A percentile compares a stretch with the other conserved stretches of the same genome.
Conservation (phyloP, 2,888 invertebrate genomes). For the Oxyscelio sp. region DNA sequence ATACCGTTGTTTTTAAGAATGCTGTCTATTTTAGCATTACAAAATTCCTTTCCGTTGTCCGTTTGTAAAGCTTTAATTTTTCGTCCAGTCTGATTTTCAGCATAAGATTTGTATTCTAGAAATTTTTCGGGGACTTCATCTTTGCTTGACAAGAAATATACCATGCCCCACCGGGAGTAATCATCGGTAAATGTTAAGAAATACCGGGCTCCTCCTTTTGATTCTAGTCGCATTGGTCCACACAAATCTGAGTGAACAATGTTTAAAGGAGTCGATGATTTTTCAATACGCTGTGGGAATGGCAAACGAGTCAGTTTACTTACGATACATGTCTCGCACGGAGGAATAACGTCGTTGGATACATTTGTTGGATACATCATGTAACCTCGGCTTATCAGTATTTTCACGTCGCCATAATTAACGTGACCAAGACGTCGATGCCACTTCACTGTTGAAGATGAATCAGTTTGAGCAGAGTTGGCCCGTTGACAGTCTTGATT, state of each 20-base stretch:
- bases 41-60: slow-evolving; percentile 58
- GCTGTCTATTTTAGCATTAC: slow-evolving; percentile 19
- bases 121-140: slow-evolving; percentile 48
- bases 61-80: slow-evolving; percentile 57
- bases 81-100: slow-evolving; percentile 55
- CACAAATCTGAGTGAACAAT: slow-evolving; percentile 25
- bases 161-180: slow-evolving; percentile 55
- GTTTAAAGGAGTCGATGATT: not conserved
- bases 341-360: too few species aligned
- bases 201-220: slow-evolving; percentile 43
- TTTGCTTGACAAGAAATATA: slow-evolving; percentile 56
- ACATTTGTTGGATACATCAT: not conserved
- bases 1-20: slow-evolving; percentile 64
- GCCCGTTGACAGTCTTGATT: not conserved
- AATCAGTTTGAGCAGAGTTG: not conserved
- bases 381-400: not conserved
- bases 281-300: not conserved
- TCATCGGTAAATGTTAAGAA: slow-evolving; percentile 75
- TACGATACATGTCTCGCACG: slow-evolving; percentile 18
- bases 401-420: slow-evolving; percentile 4
- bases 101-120: slow-evolving; percentile 41
- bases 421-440: slow-evolving; percentile 24
- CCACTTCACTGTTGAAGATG: not conserved
- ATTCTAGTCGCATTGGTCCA: slow-evolving; percentile 20
- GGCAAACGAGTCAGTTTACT: slow-evolving; percentile 19